A percentile compares a stretch with the other conserved stretches of the same genome.
Conservation (phyloP, 2,113 vertebrate species). For the Ochotona princeps region DNA sequence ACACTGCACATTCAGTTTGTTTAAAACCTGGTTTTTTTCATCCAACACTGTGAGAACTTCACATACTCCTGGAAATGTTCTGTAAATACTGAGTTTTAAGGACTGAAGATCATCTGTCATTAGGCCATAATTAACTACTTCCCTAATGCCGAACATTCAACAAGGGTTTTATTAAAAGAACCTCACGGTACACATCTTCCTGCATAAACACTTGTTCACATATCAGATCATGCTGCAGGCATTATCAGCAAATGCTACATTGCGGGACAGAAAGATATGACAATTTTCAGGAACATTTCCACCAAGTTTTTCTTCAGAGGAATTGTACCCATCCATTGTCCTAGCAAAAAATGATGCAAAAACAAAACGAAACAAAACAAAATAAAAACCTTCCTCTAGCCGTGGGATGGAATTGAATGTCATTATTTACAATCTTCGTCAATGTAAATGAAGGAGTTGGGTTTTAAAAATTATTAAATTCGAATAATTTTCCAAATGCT, state of each 20-base stretch:
- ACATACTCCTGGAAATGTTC: constrained; percentile 28
- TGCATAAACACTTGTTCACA: constrained; percentile 38
- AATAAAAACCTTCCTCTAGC: not conserved
- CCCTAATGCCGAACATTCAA: constrained; percentile 11
- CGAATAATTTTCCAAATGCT: constrained; percentile 23
- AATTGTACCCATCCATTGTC: not conserved
- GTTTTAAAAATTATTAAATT: constrained; percentile 26
- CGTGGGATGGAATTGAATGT: not conserved
- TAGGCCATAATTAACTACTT: constrained; percentile 14
- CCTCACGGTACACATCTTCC: constrained; percentile 42
- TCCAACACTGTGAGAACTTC: constrained; percentile 17
- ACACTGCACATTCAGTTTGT: not conserved
- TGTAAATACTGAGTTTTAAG: constrained; percentile 50
- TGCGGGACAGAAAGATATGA: not conserved
- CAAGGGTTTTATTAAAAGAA: constrained; percentile 51
- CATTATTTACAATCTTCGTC: constrained; percentile 21
- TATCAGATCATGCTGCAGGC: constrained; percentile 32
- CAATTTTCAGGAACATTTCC: constrained; percentile 28
- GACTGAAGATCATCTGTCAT: constrained; percentile 21
- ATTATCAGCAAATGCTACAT: constrained; percentile 55
- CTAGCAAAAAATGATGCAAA: not conserved
- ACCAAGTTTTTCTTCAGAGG: not conserved
- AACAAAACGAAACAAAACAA: too few species aligned
- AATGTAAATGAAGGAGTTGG: constrained; percentile 28
- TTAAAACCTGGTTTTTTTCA: constrained; percentile 42